These are phyloP conservation scores for Phylloscopus trochiloides DNA, from an alignment of 2,113 vertebrate genomes.

Conservation along the genomic window DNA sequence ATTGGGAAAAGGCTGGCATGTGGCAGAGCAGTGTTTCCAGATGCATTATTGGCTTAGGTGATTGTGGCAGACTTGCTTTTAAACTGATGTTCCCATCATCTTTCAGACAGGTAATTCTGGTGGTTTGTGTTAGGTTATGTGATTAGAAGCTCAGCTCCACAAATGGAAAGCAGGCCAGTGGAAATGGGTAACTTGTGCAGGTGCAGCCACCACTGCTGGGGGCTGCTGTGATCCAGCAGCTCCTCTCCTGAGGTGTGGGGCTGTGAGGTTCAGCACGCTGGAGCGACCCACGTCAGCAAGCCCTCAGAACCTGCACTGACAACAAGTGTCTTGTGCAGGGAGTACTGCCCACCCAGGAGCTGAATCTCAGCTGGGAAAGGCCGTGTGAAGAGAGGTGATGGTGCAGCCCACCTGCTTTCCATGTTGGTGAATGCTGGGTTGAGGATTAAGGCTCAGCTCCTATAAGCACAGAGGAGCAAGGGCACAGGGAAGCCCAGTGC, in stretches of 20 bases:
- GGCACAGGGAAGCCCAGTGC: fast-evolving
- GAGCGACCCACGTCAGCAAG: not conserved
- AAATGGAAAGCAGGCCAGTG: not conserved
- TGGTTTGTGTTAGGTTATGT: not conserved
- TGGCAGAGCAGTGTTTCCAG: not conserved
- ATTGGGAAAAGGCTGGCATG: not conserved
- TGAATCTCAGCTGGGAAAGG: fast-evolving
- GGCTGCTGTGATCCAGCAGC: not conserved
- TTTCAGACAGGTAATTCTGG: not conserved
- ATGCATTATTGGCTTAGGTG: not conserved
- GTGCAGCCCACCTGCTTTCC: not conserved
- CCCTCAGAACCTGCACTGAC: not conserved
- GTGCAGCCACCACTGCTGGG: not conserved
- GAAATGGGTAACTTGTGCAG: not conserved
- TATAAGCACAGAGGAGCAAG: not conserved
- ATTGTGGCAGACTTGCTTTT: not conserved
- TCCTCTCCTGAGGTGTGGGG: fast-evolving
- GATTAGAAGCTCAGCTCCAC: not conserved
- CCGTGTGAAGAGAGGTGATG: fast-evolving
- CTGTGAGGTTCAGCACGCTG: not conserved
- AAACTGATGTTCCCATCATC: not conserved
- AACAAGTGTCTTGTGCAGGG: fast-evolving
- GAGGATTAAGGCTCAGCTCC: not conserved
- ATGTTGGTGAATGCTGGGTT: fast-evolving
- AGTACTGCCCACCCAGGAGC: not conserved